A percentile compares a stretch with the other conserved stretches of the same genome.
Evolutionary conservation across 2,113 vertebrate species (phyloP).

Genomic region (Opisthocomus hoazin): DNA sequence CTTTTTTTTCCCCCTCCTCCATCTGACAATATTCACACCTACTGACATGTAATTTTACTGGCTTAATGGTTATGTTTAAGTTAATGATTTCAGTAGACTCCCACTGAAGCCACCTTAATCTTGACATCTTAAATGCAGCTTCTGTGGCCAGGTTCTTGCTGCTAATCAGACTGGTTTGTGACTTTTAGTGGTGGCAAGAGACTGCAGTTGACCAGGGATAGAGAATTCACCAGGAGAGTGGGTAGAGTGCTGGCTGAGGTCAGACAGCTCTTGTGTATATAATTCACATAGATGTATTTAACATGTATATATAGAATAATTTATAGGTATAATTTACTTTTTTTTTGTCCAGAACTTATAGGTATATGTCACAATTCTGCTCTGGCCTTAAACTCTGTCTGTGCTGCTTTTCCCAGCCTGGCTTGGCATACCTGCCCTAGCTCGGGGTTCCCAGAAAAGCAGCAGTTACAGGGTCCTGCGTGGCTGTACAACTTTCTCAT

Average conservation of each 20-base stretch:
- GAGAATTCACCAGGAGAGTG: accelerated
- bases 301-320: no score
- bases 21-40: not conserved
- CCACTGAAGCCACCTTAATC: not conserved
- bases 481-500: accelerated
- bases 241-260: not conserved
- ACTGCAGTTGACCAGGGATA: not conserved
- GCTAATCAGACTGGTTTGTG: not conserved
- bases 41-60: not conserved
- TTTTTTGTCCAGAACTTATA: no score
- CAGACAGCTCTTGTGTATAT: not conserved
- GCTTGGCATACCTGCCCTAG: not conserved
- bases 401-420: accelerated
- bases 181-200: not conserved
- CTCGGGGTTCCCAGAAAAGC: not conserved
- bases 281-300: no score
- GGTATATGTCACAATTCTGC: not conserved
- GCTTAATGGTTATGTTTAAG: not conserved
- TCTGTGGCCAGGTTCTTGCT: not conserved
- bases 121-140: not conserved
- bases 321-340: no score
- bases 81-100: not conserved
- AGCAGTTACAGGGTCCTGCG: not conserved
- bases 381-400: not conserved
- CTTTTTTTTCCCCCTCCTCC: not conserved